These are phyloP conservation scores for Salarias fasciatus DNA, from an alignment of 2,797 vertebrate genomes.

Conservation along the genomic window DNA sequence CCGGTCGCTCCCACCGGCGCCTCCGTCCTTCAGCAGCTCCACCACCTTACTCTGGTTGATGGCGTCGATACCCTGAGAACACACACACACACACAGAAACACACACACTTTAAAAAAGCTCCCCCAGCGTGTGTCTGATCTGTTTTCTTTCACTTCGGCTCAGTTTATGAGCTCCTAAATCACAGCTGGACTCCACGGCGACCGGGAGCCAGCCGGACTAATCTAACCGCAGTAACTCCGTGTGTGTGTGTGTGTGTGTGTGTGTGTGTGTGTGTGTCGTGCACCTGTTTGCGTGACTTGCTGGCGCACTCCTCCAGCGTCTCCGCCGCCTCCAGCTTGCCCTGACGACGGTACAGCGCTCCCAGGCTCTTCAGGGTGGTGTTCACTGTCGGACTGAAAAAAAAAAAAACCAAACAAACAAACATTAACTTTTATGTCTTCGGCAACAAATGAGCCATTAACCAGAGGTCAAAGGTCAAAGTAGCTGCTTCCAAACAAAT, in stretches of 20 bases:
- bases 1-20: conserved; percentile 74
- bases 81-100: background rate
- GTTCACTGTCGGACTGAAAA: conserved; percentile 87
- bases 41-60: conserved; percentile 92
- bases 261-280: no score
- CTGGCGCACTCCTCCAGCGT: conserved; percentile 91
- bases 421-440: no score
- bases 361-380: conserved; percentile 91
- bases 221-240: conserved; percentile 32
- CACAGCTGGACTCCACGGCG: conserved; percentile 5
- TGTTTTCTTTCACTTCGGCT: no score
- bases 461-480: no score
- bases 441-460: no score
- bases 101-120: background rate
- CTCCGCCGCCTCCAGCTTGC: conserved; percentile 90
- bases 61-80: conserved; percentile 86
- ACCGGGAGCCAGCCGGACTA: no score
- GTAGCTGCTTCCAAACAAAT: no score
- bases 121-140: background rate
- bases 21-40: conserved; percentile 88
- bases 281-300: conserved; percentile 90
- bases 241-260: no score
- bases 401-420: no score
- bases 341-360: conserved; percentile 90
- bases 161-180: conserved; percentile 32